phyloP scores from a whole-genome alignment of 2,797 vertebrate species.

The Diplodus sargus region DNA sequence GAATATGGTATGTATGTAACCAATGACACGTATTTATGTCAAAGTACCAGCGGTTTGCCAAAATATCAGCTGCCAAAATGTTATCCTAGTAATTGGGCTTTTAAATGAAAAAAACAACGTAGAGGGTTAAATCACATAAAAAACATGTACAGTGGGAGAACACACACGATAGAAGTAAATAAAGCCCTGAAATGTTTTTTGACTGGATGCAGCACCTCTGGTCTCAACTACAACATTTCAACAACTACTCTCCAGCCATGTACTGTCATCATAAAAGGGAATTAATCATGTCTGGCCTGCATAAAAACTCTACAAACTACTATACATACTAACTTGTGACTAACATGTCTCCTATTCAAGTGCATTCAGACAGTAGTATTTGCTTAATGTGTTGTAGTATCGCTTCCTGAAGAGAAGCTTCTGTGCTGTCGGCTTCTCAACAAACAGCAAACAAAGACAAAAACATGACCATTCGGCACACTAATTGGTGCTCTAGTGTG shows the following conservation, averaged over 20 bases:
- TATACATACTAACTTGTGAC: background rate
- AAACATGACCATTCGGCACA: constrained; percentile 35
- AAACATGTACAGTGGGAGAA: no score
- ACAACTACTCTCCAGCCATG: background rate
- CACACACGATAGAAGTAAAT: no score
- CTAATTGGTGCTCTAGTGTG: constrained; percentile 41
- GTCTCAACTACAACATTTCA: no score
- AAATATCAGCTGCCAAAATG: no score
- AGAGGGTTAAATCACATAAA: no score
- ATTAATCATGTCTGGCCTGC: background rate
- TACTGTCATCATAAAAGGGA: background rate
- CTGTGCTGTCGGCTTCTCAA: constrained; percentile 20
- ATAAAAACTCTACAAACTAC: constrained; percentile 10
- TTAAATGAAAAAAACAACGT: no score
- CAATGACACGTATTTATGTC: no score
- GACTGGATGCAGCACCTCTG: no score
- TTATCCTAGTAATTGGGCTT: no score
- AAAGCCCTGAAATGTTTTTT: no score
- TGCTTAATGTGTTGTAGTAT: constrained; percentile 9
- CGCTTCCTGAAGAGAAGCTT: constrained; percentile 15
- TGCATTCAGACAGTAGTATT: constrained; percentile 19
- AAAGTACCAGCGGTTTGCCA: no score
- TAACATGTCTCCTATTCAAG: background rate
- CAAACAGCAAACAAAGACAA: constrained; percentile 43
- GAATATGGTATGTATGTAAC: no score